A percentile compares a stretch with the other conserved stretches of the same genome.
Evolutionary conservation across 2,888 invertebrate species (phyloP).

Genomic region (Galerucella nymphaeae): DNA sequence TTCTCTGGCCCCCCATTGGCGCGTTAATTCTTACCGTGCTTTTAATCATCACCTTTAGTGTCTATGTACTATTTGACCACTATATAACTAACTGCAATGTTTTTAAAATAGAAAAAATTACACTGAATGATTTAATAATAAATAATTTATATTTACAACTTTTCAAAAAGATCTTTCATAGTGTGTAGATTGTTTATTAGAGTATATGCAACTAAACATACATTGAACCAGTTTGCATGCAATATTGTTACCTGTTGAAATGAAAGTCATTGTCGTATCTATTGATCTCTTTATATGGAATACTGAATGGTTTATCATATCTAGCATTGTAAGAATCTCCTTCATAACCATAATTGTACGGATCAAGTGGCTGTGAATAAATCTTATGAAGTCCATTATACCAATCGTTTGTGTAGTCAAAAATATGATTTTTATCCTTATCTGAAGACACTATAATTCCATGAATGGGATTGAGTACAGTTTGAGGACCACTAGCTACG

Average conservation of each 20-base stretch:
- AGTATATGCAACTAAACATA: no score
- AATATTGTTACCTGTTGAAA: slow-evolving; percentile 23
- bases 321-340: background rate
- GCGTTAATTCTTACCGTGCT: no score
- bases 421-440: slow-evolving; percentile 3
- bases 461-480: slow-evolving; percentile 53
- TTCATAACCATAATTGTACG: background rate
- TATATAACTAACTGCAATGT: no score
- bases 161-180: no score
- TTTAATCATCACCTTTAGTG: no score
- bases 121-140: no score
- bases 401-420: slow-evolving; percentile 7
- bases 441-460: slow-evolving; percentile 53
- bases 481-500: slow-evolving; percentile 54
- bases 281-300: slow-evolving; percentile 13
- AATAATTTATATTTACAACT: no score
- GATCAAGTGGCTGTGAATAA: background rate
- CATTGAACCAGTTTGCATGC: no score
- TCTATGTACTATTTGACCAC: no score
- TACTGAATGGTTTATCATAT: background rate
- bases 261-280: slow-evolving; percentile 25
- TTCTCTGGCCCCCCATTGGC: no score
- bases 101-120: no score
- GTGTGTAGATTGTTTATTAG: no score
- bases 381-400: slow-evolving; percentile 2